Evolutionary conservation across 2,888 invertebrate genomes (phyloP), one percentile per base, ranked within the genome.

Genomic region (Hypsopygia costalis): DNA sequence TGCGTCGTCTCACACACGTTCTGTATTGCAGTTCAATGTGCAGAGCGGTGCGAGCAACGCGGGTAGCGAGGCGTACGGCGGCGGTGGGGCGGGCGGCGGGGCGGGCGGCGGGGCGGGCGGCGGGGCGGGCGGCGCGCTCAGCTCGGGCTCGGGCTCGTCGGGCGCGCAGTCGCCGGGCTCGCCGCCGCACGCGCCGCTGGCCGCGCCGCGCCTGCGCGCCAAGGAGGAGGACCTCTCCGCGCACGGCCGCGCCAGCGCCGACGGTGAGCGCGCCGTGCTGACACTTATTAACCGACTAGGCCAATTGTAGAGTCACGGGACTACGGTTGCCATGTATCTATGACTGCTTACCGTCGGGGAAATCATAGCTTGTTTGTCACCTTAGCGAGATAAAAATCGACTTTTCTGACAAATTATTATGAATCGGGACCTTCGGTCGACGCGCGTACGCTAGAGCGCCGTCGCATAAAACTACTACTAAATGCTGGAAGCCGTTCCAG

Each of bases 211-310:
- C 44, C 73, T 83, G 73, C 89, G 91, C 45, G 87, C 92, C 67
- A 92, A 92, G 73, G 92, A 92, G 75, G 92, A 92, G 68, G 91
- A 91, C 55, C 89, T 91, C 50, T 90, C 91, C 48, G 79, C 91
- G 56, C 91, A 91, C 63, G 91, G 91, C 27, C 86, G 91, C 53
- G 89, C 91, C 71, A 91, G 91, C 69, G 90, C 91, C 6, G 91
- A 91, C 63, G 91, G 91, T 91, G 49, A 25, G 6, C 11, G 9
- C 31, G n/a, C 11, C 11, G 11, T 25, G 12, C 6, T 5, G 28
- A 21, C 21, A 10, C 6, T 0, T 28, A 10, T 3, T n/a, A n/a
- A n/a, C n/a, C n/a, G n/a, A n/a, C n/a, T n/a, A n/a, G n/a, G n/a
- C n/a, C n/a, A n/a, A n/a, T n/a, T n/a, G n/a, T n/a, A n/a, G n/a